Conservation (phyloP, 1,140 invertebrate genomes). For the Aphidius gifuensis region DNA sequence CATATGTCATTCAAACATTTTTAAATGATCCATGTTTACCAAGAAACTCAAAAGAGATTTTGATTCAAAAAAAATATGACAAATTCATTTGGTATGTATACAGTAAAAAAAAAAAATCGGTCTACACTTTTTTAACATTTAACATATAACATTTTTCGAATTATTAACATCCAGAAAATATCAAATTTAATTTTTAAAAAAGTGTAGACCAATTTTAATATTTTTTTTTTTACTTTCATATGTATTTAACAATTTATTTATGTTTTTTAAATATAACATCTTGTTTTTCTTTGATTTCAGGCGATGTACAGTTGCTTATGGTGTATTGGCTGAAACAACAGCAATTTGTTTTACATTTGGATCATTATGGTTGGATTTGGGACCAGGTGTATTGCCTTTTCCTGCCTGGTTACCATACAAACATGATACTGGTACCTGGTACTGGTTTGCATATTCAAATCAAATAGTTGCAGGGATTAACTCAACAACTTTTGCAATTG, state of each 20-base stretch:
- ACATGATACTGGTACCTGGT: slow-evolving; percentile 7
- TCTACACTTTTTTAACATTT: too few species aligned
- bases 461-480: slow-evolving; percentile 17
- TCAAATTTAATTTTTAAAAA: too few species aligned
- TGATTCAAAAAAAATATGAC: slow-evolving; percentile 13
- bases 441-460: slow-evolving; percentile 16
- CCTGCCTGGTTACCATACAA: slow-evolving; percentile 17
- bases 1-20: slow-evolving; percentile 12
- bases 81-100: slow-evolving; percentile 17
- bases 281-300: too few species aligned
- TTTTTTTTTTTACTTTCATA: too few species aligned
- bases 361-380: slow-evolving; percentile 7
- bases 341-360: slow-evolving; percentile 18
- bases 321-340: slow-evolving; percentile 19
- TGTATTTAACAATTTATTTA: too few species aligned
- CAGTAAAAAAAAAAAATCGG: too few species aligned
- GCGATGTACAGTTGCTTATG: slow-evolving; percentile 17
- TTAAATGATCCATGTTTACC: slow-evolving; percentile 12
- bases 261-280: too few species aligned
- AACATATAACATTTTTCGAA: too few species aligned
- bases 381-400: slow-evolving; percentile 12
- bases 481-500: slow-evolving; percentile 18
- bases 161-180: too few species aligned
- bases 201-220: too few species aligned
- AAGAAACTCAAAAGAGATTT: slow-evolving; percentile 3